Conservation (phyloP, 2,797 vertebrate genomes). For the Pangasius djambal region DNA sequence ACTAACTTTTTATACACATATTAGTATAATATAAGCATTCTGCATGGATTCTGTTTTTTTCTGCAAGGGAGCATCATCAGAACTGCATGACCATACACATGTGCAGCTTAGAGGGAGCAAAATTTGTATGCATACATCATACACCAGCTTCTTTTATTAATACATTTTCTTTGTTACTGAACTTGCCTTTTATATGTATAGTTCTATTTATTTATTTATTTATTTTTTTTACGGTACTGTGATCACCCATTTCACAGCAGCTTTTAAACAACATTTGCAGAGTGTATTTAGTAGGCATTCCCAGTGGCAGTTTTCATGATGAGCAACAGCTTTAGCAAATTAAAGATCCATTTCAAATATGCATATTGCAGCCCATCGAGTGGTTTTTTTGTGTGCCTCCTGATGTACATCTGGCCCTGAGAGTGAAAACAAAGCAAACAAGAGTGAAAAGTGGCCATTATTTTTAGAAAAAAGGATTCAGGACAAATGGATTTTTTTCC, state of each 20-base stretch:
- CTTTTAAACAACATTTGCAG: not conserved
- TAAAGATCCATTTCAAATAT: not conserved
- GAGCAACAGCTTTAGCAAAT: not conserved
- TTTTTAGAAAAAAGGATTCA: not conserved
- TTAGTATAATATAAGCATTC: not conserved
- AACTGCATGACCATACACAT: not conserved
- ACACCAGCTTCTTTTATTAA: not conserved
- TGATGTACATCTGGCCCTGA: not conserved
- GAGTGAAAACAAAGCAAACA: conserved; percentile 2
- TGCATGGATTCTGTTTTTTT: not conserved
- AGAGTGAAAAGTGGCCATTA: not conserved
- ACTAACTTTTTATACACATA: too few species aligned
- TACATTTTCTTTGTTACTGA: not conserved
- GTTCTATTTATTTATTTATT: not conserved
- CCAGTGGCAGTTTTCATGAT: not conserved
- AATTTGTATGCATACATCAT: not conserved
- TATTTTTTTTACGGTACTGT: not conserved
- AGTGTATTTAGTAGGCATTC: not conserved
- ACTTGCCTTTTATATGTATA: not conserved
- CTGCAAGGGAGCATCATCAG: not conserved
- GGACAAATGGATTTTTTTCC: not conserved
- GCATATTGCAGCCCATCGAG: not conserved
- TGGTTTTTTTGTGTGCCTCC: not conserved
- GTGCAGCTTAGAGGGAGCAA: not conserved
- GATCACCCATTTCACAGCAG: not conserved